phyloP scores from a whole-genome alignment of 2,113 vertebrate genomes.

The Euleptes europaea region DNA sequence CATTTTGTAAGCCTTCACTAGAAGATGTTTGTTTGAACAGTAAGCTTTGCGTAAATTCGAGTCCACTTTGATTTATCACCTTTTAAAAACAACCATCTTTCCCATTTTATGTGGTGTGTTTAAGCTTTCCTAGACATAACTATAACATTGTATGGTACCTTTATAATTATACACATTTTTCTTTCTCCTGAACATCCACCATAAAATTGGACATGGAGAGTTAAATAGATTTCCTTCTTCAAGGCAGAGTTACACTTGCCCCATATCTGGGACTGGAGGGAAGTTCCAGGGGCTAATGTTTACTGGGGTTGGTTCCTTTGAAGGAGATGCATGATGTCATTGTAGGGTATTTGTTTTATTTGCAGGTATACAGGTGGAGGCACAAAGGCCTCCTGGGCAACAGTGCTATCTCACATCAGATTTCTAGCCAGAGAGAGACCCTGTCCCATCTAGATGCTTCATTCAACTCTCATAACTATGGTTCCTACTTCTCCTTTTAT shows the following conservation, averaged over 20 bases:
- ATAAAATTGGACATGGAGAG: background rate
- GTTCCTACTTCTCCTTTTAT: too few relatives aligned
- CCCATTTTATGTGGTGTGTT: slow-evolving; percentile 43
- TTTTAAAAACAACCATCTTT: slow-evolving; percentile 49
- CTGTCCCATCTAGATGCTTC: too few relatives aligned
- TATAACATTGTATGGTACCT: slow-evolving; percentile 27
- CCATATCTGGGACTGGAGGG: too few relatives aligned
- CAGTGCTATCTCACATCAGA: too few relatives aligned
- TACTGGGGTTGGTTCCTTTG: too few relatives aligned
- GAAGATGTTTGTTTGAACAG: slow-evolving; percentile 69
- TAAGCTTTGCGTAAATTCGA: slow-evolving; percentile 65
- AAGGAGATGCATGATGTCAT: too few relatives aligned
- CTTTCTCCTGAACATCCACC: slow-evolving; percentile 15
- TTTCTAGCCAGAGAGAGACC: too few relatives aligned
- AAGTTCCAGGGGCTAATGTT: too few relatives aligned
- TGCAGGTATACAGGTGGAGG: too few relatives aligned
- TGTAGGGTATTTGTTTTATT: too few relatives aligned
- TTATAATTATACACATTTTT: slow-evolving; percentile 41
- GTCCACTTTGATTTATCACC: slow-evolving; percentile 61
- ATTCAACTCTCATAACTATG: too few relatives aligned
- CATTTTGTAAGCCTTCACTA: slow-evolving; percentile 75
- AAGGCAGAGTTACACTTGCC: background rate
- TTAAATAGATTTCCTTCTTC: background rate
- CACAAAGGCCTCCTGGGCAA: too few relatives aligned
- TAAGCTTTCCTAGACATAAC: slow-evolving; percentile 36